Evolutionary conservation across 2,888 invertebrate genomes (phyloP).

Genomic region (Camptogramma bilineatum): DNA sequence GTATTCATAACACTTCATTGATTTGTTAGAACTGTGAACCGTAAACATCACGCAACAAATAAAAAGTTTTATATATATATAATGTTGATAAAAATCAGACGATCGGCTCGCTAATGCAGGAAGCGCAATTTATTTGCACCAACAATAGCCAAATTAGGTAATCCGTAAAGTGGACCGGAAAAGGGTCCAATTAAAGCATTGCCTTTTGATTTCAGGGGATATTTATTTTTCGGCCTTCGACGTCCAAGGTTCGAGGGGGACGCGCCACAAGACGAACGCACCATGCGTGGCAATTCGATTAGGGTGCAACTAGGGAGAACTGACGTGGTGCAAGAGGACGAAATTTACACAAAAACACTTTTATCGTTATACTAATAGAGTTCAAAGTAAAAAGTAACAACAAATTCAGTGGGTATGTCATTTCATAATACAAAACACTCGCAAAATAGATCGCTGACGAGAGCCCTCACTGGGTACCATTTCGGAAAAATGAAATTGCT

Average conservation of each 20-base stretch:
- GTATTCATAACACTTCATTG: not conserved
- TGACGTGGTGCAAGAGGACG: conserved; percentile 71
- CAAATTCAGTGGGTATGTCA: conserved; percentile 66
- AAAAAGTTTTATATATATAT: not conserved
- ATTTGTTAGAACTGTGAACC: not conserved
- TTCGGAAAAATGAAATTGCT: conserved; percentile 82
- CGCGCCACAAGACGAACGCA: conserved; percentile 76
- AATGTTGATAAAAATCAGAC: conserved; percentile 14
- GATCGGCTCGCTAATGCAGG: conserved; percentile 22
- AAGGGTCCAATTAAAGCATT: conserved; percentile 77
- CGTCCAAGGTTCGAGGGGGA: conserved; percentile 71
- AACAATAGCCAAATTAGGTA: conserved; percentile 76
- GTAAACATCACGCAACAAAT: not conserved
- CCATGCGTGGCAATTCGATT: conserved; percentile 84
- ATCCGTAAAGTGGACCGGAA: conserved; percentile 71
- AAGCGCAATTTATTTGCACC: conserved; percentile 45
- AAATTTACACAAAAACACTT: conserved; percentile 43
- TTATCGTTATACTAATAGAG: conserved; percentile 39
- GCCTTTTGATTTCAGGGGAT: conserved; percentile 77
- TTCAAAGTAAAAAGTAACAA: conserved; percentile 17
- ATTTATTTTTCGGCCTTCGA: conserved; percentile 82
- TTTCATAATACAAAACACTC: conserved; percentile 82
- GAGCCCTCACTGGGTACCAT: conserved; percentile 69
- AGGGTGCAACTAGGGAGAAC: conserved; percentile 82
- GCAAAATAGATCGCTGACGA: conserved; percentile 82